Evolutionary conservation across 1,140 invertebrate genomes (phyloP), one percentile per base, ranked within the genome.

Genomic region (Ostrea edulis): DNA sequence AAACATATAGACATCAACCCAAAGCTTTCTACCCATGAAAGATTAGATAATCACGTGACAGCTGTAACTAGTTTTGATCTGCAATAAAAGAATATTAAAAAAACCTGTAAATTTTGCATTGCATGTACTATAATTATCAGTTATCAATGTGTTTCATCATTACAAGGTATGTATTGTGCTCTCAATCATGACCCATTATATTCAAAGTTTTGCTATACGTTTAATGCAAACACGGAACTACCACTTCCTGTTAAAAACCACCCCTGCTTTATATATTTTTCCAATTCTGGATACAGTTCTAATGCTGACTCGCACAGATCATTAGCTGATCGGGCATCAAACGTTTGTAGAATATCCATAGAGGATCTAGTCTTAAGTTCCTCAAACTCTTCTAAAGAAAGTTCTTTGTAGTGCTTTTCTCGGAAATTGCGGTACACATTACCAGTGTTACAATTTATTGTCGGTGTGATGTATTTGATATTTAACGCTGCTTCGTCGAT

Each of bases 171-270:
- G 17, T 20, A 62, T 62, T 62, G 14, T 58, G 14, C n/a, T 62
- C 17, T 20, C 55, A 62, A 62, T 62, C 55, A 44, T 44, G 35
- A 5, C 35, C 1, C 35, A 1, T 44, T 44, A 44, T 1, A 44
- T 44, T 44, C 35, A 44, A 14, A 20, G 14, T 17, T 81, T 81
- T 81, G 14, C 29, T 51, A 14, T 52, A 17, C 20, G 14, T 54
- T 52, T 52, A 83, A 54, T 52, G 82, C 51, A 62, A 87, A 87
- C 8, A 87, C 54, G n/a, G 86, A 62, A 22, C 86, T 87, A 12
- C 86, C 86, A 83, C 71, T 87, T 12, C 86, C 86, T 20, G 51
- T 82, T 68, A 87, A 55, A 58, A 87, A 82, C 86, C 86, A 87
- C 0, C 54, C 77, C 22, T 87, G 7, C n/a, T 51, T 82, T 20